Percentiles rank a stretch among this genome's conserved stretches.
Evolutionary conservation across 1,140 invertebrate genomes (phyloP).

Genomic region (Chrysomallon squamiferum): DNA sequence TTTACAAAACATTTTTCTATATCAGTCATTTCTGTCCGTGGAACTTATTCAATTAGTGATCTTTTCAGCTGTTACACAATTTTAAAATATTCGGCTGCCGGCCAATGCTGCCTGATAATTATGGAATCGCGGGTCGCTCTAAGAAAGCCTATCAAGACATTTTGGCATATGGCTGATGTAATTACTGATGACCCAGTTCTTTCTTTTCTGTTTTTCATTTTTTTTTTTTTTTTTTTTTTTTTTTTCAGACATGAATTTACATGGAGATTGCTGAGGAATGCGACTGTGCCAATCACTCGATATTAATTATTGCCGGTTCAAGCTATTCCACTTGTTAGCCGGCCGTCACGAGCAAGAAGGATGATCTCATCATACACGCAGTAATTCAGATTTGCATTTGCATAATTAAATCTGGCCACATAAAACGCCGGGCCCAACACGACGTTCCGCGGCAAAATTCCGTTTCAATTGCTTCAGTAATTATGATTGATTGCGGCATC

Average conservation of each 20-base stretch:
- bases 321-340: constrained; percentile 1
- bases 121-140: not conserved
- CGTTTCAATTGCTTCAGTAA: constrained; percentile 34
- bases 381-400: constrained; percentile 30
- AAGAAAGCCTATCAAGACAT: constrained; percentile 8
- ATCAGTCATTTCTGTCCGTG: not conserved
- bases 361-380: constrained; percentile 19
- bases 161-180: constrained; percentile 13
- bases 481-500: constrained; percentile 37
- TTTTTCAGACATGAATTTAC: constrained; percentile 4
- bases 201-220: too few species aligned
- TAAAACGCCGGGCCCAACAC: constrained; percentile 30
- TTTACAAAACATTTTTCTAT: not conserved
- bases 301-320: constrained; percentile 20
- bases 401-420: constrained; percentile 36
- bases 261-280: constrained; percentile 6
- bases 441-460: constrained; percentile 29
- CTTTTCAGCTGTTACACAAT: not conserved
- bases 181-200: constrained; percentile 7
- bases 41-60: constrained; percentile 7
- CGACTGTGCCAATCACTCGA: constrained; percentile 13
- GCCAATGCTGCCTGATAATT: not conserved
- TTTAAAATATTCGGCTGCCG: constrained; percentile 3
- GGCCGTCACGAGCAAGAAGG: constrained; percentile 2
- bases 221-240: too few species aligned